Conservation (phyloP, 2,888 invertebrate species). For the Carterocephalus palaemon region DNA sequence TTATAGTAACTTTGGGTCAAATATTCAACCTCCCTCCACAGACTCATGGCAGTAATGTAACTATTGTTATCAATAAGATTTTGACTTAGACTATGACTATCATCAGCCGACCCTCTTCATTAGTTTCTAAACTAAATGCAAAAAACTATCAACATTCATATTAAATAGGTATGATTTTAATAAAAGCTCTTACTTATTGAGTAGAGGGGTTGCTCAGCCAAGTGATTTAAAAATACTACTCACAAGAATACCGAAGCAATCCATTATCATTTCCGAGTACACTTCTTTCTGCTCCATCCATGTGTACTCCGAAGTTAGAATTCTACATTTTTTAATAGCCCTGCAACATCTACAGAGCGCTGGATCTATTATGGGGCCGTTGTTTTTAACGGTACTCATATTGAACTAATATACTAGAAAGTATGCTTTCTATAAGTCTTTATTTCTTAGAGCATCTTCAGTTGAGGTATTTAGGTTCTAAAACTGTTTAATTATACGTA, state of each 20-base stretch:
- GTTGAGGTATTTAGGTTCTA: neutral
- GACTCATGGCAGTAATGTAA: too few relatives aligned
- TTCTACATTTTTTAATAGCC: conserved; percentile 70
- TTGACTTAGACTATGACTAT: too few relatives aligned
- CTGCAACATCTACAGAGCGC: conserved; percentile 69
- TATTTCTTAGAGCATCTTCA: neutral
- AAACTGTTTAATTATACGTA: conserved; percentile 3
- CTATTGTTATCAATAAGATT: too few relatives aligned
- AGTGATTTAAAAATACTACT: too few relatives aligned
- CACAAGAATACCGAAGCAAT: conserved; percentile 68
- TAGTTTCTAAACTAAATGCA: too few relatives aligned
- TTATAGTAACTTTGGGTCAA: too few relatives aligned
- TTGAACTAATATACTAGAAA: conserved; percentile 10
- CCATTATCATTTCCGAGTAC: conserved; percentile 72
- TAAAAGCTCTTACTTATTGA: too few relatives aligned
- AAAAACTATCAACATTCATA: too few relatives aligned
- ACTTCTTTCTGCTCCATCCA: conserved; percentile 70
- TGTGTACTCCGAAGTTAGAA: conserved; percentile 63
- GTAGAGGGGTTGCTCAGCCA: too few relatives aligned
- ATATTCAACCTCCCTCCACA: too few relatives aligned
- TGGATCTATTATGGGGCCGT: conserved; percentile 66
- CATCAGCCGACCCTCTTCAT: too few relatives aligned
- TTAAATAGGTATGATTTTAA: too few relatives aligned
- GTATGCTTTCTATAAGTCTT: neutral
- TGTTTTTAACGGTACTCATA: conserved; percentile 36